These are phyloP conservation scores for Ophthalmolycus amberensis DNA, from an alignment of 2,113 vertebrate genomes.

Conservation along the genomic window DNA sequence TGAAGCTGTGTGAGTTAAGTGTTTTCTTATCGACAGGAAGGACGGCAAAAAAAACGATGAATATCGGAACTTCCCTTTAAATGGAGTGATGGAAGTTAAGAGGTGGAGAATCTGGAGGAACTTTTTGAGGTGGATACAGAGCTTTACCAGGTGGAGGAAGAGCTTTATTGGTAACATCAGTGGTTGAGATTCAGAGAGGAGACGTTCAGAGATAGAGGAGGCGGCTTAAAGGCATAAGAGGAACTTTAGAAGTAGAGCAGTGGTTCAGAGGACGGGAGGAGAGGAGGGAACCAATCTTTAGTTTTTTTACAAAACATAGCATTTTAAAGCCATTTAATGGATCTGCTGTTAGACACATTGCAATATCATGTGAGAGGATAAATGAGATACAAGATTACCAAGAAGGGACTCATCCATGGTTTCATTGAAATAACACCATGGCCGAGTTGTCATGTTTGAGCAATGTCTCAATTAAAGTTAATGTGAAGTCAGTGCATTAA, in stretches of 20 bases:
- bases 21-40: neutral
- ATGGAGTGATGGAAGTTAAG: neutral
- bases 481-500: no score
- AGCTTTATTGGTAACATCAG: neutral
- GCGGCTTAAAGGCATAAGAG: neutral
- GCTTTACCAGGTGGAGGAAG: neutral
- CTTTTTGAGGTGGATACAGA: neutral
- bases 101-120: neutral
- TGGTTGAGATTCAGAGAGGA: neutral
- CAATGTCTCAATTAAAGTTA: no score
- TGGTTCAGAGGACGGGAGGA: neutral
- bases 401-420: no score
- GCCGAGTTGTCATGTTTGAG: no score
- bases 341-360: no score
- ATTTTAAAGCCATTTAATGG: no score
- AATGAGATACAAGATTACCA: no score
- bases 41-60: neutral
- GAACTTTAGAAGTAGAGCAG: neutral
- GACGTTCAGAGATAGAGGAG: neutral
- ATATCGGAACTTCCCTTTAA: neutral
- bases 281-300: neutral
- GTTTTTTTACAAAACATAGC: no score
- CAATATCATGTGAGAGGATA: no score
- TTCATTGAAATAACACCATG: no score
- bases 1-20: neutral